Evolutionary conservation across 2,113 vertebrate genomes (phyloP), one percentile per base, ranked within the genome.

Genomic region (Colistium nudipinnis): DNA sequence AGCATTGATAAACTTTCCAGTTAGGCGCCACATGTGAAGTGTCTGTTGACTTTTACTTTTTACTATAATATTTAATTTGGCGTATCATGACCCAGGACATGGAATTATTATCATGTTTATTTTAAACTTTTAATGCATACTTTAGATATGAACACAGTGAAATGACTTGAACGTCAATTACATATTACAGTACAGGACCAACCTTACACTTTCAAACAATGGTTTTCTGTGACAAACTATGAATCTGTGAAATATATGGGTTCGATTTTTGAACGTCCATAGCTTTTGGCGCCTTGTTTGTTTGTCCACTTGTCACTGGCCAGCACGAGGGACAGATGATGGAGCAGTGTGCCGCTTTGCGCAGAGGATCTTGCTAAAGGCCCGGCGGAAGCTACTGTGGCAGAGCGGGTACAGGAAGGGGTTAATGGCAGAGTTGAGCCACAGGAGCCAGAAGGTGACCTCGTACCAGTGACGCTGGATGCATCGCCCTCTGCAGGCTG

Each of bases 361-460:
- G 75, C 90, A 93, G 16, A 91, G 85, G 39, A 93, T 91, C 85
- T 87, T 91, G 70, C 83, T 74, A 19, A 93, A 96, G 71, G 95
- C 93, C 82, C 92, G 92, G 68, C 91, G 90, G 84, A 96, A 96
- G 60, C 72, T 88, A 49, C 87, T 90, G 85, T 96, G 96, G 77
- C 95, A 97, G 38, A 96, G 83, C 1, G 95, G 92, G 67, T 96
- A 96, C 19, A 97, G 88, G 86, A 96, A 91, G 11, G 95, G 95
- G 54, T 97, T 96, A 47, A 96, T 53, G 53, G 90, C 91, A 0
- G 95, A 96, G 88, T 96, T 97, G 66, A 94, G 55, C 95, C 94
- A 96, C 77, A 95, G 90, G 79, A 96, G 93, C 95, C 95, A 95
- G 92, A 96, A 95, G n/a, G 91, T 90, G 80, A 93, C 78, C 76